Conservation (phyloP, 2,888 invertebrate species). For the Acrocera orbiculus region DNA sequence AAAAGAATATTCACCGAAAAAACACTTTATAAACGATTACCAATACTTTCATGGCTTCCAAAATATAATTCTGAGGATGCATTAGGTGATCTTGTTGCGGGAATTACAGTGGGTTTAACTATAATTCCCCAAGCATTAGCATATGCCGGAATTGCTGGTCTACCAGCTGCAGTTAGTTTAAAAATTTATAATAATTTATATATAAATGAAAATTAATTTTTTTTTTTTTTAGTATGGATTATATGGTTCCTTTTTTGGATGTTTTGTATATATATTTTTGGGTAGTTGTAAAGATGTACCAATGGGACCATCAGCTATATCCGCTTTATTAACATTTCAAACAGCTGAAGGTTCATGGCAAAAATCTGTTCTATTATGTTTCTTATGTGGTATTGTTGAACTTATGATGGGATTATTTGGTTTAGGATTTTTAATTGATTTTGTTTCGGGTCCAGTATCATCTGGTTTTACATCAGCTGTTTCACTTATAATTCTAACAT, state of each 20-base stretch:
- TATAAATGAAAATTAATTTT: not conserved
- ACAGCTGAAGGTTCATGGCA: slow-evolving; percentile 43
- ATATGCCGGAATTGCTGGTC: slow-evolving; percentile 61
- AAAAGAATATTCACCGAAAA: slow-evolving; percentile 43
- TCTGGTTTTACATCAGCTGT: slow-evolving; percentile 83
- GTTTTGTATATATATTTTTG: slow-evolving; percentile 75
- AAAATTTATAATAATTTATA: not conserved
- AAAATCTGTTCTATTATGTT: slow-evolving; percentile 52
- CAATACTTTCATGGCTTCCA: slow-evolving; percentile 61
- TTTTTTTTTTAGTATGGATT: slow-evolving; percentile 54
- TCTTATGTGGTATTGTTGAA: slow-evolving; percentile 56
- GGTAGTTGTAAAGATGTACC: slow-evolving; percentile 88
- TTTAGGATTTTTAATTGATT: slow-evolving; percentile 72
- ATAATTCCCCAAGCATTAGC: slow-evolving; percentile 83
- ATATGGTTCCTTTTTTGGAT: slow-evolving; percentile 85
- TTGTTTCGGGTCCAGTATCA: slow-evolving; percentile 77
- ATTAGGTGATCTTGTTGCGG: slow-evolving; percentile 76
- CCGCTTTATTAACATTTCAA: slow-evolving; percentile 70
- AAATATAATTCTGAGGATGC: slow-evolving; percentile 52
- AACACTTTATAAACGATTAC: slow-evolving; percentile 53
- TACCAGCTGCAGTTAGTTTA: slow-evolving; percentile 44
- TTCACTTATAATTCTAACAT: slow-evolving; percentile 71
- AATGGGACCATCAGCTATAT: slow-evolving; percentile 82
- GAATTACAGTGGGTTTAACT: slow-evolving; percentile 80
- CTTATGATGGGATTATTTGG: slow-evolving; percentile 68